A percentile compares a stretch with the other conserved stretches of the same genome.
Conservation (phyloP, 2,888 invertebrate species). For the Macrosiphum euphorbiae region DNA sequence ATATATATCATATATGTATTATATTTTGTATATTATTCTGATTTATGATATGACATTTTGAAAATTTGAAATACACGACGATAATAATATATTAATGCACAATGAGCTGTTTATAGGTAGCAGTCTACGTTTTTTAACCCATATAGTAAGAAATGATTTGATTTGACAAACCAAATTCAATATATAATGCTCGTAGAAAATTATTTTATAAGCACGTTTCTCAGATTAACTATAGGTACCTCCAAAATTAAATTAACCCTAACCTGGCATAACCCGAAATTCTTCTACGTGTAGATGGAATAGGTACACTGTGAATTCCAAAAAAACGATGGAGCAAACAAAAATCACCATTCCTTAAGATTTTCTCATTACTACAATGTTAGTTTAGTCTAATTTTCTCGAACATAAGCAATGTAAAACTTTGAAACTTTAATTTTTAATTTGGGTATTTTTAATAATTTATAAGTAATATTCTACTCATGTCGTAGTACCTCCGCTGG, state of each 20-base stretch:
- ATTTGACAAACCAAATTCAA: not conserved
- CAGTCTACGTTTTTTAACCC: not conserved
- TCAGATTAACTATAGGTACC: not conserved
- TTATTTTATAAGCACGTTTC: not conserved
- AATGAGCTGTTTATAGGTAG: not conserved
- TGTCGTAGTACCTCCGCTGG: too few relatives aligned
- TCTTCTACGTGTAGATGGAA: not conserved
- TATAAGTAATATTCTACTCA: too few relatives aligned
- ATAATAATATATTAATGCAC: not conserved
- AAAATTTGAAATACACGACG: not conserved
- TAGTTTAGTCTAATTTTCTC: not conserved
- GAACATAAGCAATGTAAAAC: not conserved
- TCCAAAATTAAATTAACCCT: not conserved
- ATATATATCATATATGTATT: too few relatives aligned
- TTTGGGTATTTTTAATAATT: not conserved
- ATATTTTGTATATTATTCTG: too few relatives aligned
- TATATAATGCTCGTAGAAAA: not conserved
- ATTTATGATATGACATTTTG: too few relatives aligned
- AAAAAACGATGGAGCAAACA: not conserved
- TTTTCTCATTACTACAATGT: not conserved
- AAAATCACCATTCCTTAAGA: not conserved
- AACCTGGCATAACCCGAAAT: not conserved
- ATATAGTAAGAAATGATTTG: not conserved
- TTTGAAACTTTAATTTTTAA: not conserved
- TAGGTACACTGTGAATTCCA: not conserved